Evolutionary conservation across 2,113 vertebrate species (phyloP).

Genomic region (Ictidomys tridecemlineatus): DNA sequence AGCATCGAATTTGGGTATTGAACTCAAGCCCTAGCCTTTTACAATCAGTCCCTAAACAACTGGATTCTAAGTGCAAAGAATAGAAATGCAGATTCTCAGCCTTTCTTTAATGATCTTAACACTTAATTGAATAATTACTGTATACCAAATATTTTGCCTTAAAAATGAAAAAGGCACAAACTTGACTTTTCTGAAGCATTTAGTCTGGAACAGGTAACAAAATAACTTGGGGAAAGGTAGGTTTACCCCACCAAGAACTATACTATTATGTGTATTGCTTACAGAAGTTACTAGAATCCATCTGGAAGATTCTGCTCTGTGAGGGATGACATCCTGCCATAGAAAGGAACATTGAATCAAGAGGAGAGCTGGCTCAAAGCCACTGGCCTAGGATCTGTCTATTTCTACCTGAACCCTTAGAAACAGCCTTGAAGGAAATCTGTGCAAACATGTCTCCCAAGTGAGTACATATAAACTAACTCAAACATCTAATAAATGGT

Average conservation of each 20-base stretch:
- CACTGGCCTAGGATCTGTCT: not conserved
- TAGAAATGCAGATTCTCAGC: not conserved
- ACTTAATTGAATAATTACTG: not conserved
- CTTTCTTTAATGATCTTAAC: not conserved
- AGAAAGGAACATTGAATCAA: not conserved
- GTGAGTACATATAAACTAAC: not conserved
- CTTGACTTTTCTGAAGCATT: not conserved
- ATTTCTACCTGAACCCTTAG: not conserved
- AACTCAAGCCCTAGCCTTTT: not conserved
- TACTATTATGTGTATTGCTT: not conserved
- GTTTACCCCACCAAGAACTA: not conserved
- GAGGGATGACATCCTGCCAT: not conserved
- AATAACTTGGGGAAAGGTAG: not conserved
- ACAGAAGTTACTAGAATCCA: not conserved
- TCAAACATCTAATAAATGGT: not conserved
- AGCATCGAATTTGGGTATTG: not conserved
- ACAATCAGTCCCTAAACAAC: not conserved
- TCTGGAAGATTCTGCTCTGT: not conserved
- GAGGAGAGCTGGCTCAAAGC: not conserved
- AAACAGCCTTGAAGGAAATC: not conserved
- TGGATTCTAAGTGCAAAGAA: not conserved
- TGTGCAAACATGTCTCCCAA: conserved; percentile 22
- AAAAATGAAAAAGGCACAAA: not conserved
- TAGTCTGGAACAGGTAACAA: not conserved
- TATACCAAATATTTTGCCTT: conserved; percentile 8